phyloP scores from a whole-genome alignment of 2,113 vertebrate genomes.

The Antigone vipio region DNA sequence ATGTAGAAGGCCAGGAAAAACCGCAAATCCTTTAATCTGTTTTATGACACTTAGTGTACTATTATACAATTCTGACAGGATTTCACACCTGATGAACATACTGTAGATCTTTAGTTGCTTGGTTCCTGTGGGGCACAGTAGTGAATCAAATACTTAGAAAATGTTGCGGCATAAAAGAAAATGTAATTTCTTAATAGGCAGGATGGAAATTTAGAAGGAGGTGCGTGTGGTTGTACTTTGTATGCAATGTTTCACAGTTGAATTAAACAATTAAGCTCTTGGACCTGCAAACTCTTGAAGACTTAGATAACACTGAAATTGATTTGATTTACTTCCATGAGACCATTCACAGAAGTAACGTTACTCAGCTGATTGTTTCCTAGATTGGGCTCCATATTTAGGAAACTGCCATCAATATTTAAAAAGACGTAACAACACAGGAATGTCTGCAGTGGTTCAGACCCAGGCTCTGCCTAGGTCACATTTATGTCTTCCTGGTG shows the following conservation, averaged over 20 bases:
- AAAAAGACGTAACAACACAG: background rate
- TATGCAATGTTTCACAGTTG: background rate
- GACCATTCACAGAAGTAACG: background rate
- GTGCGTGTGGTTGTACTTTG: background rate
- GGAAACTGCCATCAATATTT: background rate
- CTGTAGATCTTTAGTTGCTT: background rate
- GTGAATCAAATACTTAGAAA: background rate
- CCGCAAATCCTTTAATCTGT: fast-evolving
- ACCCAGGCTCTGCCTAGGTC: background rate
- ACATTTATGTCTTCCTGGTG: background rate
- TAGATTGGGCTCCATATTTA: background rate
- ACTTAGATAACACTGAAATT: background rate
- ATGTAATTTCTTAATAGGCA: background rate
- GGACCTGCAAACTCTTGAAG: background rate
- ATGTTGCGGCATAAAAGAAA: background rate
- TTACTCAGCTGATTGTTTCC: background rate
- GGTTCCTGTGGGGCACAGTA: background rate
- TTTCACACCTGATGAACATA: background rate
- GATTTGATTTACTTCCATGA: background rate
- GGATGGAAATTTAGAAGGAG: background rate
- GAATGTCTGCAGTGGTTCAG: background rate
- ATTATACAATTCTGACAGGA: background rate
- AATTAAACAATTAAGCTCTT: background rate
- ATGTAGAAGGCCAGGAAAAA: background rate
- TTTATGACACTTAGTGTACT: background rate